Evolutionary conservation across 2,797 vertebrate species (phyloP).

Genomic region (Spinus olivaceus): DNA sequence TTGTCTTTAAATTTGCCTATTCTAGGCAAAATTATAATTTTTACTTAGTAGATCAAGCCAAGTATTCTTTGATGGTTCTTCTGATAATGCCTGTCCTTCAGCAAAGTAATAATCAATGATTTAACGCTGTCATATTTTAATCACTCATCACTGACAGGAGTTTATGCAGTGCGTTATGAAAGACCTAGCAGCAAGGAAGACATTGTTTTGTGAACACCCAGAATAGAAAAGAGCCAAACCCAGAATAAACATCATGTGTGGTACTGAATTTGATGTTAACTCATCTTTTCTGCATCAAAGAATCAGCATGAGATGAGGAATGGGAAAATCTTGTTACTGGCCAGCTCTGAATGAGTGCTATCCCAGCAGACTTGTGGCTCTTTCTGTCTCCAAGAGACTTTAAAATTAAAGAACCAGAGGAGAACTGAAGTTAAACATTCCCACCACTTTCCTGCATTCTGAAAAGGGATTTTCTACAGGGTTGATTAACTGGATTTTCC

Average conservation of each 20-base stretch:
- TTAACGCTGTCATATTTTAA: background rate
- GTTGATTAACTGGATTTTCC: background rate
- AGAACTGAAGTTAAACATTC: background rate
- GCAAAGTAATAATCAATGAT: background rate
- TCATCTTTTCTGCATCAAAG: background rate
- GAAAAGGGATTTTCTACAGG: background rate
- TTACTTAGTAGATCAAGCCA: background rate
- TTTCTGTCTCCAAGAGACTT: background rate
- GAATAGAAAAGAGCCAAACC: background rate
- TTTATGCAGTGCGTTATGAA: slow-evolving; percentile 41
- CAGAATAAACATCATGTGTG: background rate
- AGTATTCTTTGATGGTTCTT: background rate
- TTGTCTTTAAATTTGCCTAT: background rate
- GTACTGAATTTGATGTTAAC: background rate
- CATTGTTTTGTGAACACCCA: slow-evolving; percentile 77
- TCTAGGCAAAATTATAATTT: background rate
- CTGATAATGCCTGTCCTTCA: background rate
- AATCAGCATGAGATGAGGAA: background rate
- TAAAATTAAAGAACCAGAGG: slow-evolving; percentile 28
- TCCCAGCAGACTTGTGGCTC: slow-evolving; percentile 47
- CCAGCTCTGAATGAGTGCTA: background rate
- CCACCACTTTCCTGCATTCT: background rate
- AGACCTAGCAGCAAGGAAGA: slow-evolving; percentile 78
- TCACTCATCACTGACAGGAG: background rate
- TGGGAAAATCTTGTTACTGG: background rate